Evolutionary conservation across 2,113 vertebrate species (phyloP).

Genomic region (Dicaeum eximium): DNA sequence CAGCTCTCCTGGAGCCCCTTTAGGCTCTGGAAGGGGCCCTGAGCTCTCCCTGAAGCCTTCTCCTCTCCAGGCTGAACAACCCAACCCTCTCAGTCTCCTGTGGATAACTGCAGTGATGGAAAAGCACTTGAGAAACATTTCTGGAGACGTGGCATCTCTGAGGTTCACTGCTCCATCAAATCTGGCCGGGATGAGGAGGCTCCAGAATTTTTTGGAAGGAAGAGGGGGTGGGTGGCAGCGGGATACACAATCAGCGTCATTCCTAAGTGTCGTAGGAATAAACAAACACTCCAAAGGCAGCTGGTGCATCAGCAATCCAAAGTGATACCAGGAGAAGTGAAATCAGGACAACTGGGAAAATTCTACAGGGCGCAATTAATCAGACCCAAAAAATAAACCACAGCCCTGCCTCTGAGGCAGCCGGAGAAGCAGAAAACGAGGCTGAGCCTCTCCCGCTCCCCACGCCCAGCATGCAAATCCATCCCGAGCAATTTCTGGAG

Average conservation of each 20-base stretch:
- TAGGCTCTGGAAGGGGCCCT: background rate
- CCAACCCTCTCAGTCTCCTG: background rate
- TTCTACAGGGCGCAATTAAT: background rate
- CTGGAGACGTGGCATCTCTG: background rate
- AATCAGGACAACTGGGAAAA: background rate
- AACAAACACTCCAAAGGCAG: background rate
- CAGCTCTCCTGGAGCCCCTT: background rate
- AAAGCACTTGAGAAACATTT: background rate
- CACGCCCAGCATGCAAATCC: background rate
- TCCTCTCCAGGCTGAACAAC: background rate
- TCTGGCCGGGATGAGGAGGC: background rate
- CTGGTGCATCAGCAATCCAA: background rate
- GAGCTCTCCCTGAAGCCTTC: fast-evolving
- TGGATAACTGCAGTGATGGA: background rate
- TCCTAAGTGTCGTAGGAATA: fast-evolving
- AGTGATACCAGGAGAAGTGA: background rate
- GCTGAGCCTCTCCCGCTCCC: background rate
- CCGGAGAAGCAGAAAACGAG: background rate
- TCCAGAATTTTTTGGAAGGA: background rate
- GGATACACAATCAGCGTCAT: background rate
- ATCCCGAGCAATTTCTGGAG: background rate
- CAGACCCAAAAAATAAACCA: background rate
- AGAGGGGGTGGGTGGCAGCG: background rate
- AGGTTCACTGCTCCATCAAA: background rate
- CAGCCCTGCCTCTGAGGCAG: background rate